phyloP scores from a whole-genome alignment of 2,888 invertebrate species.

The Tenodera sinensis region DNA sequence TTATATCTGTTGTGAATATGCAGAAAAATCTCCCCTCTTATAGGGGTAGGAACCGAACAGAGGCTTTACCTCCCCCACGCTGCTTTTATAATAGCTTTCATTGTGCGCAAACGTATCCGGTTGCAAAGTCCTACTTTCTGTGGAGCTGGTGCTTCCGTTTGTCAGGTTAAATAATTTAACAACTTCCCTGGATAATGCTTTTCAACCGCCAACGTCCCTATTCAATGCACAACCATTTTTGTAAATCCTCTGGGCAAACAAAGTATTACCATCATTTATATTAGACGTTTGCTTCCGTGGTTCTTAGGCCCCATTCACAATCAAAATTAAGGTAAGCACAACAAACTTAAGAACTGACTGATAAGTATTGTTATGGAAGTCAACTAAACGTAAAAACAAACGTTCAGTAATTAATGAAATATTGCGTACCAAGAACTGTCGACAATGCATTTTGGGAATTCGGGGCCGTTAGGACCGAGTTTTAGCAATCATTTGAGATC shows the following conservation, averaged over 20 bases:
- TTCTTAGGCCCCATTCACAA: background rate
- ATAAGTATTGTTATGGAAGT: too few species aligned
- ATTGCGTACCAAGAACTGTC: too few species aligned
- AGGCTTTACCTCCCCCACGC: background rate
- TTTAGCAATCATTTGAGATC: too few species aligned
- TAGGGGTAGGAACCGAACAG: background rate
- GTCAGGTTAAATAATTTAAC: background rate
- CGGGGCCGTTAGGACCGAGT: too few species aligned
- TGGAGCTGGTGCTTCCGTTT: background rate
- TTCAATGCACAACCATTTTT: background rate
- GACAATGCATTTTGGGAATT: too few species aligned
- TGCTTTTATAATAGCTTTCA: background rate
- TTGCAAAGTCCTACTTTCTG: background rate
- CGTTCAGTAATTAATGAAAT: too few species aligned
- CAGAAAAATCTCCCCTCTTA: background rate
- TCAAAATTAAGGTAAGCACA: background rate
- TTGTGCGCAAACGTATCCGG: background rate
- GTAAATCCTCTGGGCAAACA: background rate
- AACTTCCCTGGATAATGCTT: background rate
- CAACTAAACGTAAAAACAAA: too few species aligned
- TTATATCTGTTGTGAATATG: background rate
- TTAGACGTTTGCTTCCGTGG: background rate
- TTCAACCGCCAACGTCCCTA: background rate
- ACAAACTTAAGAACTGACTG: too few species aligned
- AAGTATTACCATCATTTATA: background rate